Percentiles rank a stretch among this genome's conserved stretches.
Evolutionary conservation across 2,797 vertebrate species (phyloP).

Genomic region (Dicrostonyx torquatus): DNA sequence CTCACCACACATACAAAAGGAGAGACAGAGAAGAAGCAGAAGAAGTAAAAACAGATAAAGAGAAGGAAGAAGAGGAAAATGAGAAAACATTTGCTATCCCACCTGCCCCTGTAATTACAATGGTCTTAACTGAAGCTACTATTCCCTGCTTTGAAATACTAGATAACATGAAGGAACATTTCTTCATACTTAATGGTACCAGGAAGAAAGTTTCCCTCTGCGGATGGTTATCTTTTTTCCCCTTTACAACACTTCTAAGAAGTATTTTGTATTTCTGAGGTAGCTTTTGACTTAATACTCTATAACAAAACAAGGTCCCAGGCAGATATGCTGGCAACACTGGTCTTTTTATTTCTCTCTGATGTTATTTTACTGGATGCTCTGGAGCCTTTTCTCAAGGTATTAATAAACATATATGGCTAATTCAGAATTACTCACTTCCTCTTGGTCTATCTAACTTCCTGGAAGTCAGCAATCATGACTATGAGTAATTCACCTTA

Average conservation of each 20-base stretch:
- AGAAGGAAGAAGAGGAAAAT: not conserved
- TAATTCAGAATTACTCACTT: constrained; percentile 71
- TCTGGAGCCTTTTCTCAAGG: constrained; percentile 71
- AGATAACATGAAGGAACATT: constrained; percentile 30
- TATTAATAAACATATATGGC: constrained; percentile 70
- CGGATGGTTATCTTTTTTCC: not conserved
- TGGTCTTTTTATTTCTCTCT: constrained; percentile 55
- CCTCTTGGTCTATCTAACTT: constrained; percentile 65
- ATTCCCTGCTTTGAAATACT: constrained; percentile 57
- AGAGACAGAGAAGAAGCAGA: not conserved
- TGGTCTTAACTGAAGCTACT: not conserved
- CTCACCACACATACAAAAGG: not conserved
- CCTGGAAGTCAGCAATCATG: constrained; percentile 74
- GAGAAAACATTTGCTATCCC: not conserved
- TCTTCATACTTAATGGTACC: constrained; percentile 59
- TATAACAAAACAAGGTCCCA: constrained; percentile 66
- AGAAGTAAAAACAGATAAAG: rapidly evolving
- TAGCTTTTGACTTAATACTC: constrained; percentile 69
- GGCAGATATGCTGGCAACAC: constrained; percentile 67
- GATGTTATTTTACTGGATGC: constrained; percentile 65
- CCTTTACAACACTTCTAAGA: constrained; percentile 64
- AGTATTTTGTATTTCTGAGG: constrained; percentile 57
- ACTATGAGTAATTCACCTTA: constrained; percentile 67
- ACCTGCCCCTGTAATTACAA: constrained; percentile 54
- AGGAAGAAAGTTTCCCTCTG: not conserved